These are phyloP conservation scores for Lepus americanus DNA, from an alignment of 2,113 vertebrate genomes.

Conservation along the genomic window DNA sequence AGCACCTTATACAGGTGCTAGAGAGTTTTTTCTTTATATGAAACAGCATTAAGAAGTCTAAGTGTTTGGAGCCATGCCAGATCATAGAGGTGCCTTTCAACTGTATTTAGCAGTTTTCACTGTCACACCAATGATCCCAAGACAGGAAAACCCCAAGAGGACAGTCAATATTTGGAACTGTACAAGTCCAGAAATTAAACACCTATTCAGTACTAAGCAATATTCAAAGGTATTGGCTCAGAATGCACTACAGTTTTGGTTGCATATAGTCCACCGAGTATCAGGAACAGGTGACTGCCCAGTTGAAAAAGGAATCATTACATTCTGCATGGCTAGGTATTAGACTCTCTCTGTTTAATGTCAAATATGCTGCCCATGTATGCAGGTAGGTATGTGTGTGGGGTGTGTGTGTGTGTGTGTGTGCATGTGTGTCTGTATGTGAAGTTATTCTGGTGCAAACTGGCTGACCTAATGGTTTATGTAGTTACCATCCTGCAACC, in stretches of 20 bases:
- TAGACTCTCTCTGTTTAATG: background rate
- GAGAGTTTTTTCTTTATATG: slow-evolving; percentile 73
- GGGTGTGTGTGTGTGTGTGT: background rate
- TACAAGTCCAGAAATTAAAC: slow-evolving; percentile 51
- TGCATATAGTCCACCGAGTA: background rate
- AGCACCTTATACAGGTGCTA: slow-evolving; percentile 87
- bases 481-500: background rate
- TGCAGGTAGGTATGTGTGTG: background rate
- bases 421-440: background rate
- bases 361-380: background rate
- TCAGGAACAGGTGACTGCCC: background rate
- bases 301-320: background rate
- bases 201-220: slow-evolving; percentile 64
- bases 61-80: slow-evolving; percentile 82
- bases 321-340: background rate
- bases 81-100: slow-evolving; percentile 87
- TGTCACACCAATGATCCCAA: slow-evolving; percentile 53
- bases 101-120: slow-evolving; percentile 84
- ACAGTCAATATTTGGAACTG: background rate
- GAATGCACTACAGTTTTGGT: background rate
- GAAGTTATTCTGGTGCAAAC: background rate
- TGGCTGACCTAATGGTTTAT: background rate
- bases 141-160: slow-evolving; percentile 53
- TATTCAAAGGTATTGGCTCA: slow-evolving; percentile 27
- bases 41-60: slow-evolving; percentile 85